Base-by-base conservation (phyloP, 2,797 vertebrate species). In the Danio jaintianensis region DNA sequence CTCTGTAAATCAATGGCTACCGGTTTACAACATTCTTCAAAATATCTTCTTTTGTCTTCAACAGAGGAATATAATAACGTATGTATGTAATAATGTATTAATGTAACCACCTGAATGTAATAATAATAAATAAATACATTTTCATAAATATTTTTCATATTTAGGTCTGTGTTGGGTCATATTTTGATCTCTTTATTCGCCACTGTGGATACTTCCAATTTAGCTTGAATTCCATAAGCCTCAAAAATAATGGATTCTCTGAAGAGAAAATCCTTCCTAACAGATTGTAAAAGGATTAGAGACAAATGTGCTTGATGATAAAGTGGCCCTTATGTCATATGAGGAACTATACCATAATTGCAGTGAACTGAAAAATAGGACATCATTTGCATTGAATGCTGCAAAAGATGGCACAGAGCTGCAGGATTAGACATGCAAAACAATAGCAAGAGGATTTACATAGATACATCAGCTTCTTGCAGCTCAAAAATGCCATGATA, bases 251-350 rank as follows among this genome's bases (percentile, higher is more conserved):
- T 56, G 71, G 58, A 80, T 80, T 75, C 48, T 62, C 48, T 71
- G 59, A 83, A 59, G 7, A 38, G 58, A 70, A 71, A 76, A 83
- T 83, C 78, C 53, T 55, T 58, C 20, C 16, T 53, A 55, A 79
- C 45, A 75, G 40, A 83, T 79, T 55, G 70, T 59, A 71, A 71
- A 83, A 53, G 62, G 70, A 55, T 83, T 75, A 78, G 68, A 42
- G 69, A 72, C 42, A 40, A 59, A 38, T 29, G 8, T 64, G 67
- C 52, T 59, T 59, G 40, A 55, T 79, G 63, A 47, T 38, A 29
- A 62, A 5, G 10, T 3, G 1, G 10, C 9, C 4, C 15, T 64
- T 42, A n/a, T 59, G 13, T 42, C 43, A n/a, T 66, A 42, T 18
- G 64, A 61, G 9, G 42, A 18, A 18, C 38, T 36, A 45, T 58